Conservation (phyloP, 2,797 vertebrate genomes). For the Loriculus beryllinus region DNA sequence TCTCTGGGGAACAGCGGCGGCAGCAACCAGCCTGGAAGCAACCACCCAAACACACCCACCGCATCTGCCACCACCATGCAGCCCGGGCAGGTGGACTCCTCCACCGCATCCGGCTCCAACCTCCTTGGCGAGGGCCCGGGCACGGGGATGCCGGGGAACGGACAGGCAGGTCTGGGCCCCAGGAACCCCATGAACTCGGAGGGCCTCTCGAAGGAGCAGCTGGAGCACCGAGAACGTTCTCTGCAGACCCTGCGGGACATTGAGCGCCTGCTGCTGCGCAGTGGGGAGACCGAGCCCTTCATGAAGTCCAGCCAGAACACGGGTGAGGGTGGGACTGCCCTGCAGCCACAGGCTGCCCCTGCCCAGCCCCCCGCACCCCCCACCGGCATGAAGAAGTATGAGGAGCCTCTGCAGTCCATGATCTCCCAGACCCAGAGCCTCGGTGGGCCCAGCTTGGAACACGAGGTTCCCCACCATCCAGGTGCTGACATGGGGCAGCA, state of each 20-base stretch:
- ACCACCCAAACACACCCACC: constrained; percentile 72
- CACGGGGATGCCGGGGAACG: constrained; percentile 68
- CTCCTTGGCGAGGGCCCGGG: constrained; percentile 78
- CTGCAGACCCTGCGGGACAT: constrained; percentile 95
- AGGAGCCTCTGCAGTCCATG: constrained; percentile 95
- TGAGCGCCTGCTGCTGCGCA: constrained; percentile 89
- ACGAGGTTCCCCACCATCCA: constrained; percentile 78
- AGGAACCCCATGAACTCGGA: constrained; percentile 75
- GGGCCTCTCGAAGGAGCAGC: constrained; percentile 93
- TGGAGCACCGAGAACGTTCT: constrained; percentile 94
- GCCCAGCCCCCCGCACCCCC: constrained; percentile 37
- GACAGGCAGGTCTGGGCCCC: constrained; percentile 63
- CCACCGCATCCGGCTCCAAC: constrained; percentile 62
- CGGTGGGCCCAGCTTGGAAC: constrained; percentile 80
- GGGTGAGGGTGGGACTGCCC: constrained; percentile 51
- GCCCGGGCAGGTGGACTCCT: constrained; percentile 74
- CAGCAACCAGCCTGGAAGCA: constrained; percentile 61
- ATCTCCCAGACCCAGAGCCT: constrained; percentile 94
- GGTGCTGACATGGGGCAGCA: constrained; percentile 87
- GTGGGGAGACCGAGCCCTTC: constrained; percentile 77
- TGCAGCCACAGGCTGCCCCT: constrained; percentile 54
- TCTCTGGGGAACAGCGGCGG: constrained; percentile 71
- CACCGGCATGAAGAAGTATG: constrained; percentile 85
- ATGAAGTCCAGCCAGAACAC: constrained; percentile 65
- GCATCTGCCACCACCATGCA: constrained; percentile 58